A percentile compares a stretch with the other conserved stretches of the same genome.
Conservation (phyloP, 2,797 vertebrate species). For the Lycodopsis pacificus region DNA sequence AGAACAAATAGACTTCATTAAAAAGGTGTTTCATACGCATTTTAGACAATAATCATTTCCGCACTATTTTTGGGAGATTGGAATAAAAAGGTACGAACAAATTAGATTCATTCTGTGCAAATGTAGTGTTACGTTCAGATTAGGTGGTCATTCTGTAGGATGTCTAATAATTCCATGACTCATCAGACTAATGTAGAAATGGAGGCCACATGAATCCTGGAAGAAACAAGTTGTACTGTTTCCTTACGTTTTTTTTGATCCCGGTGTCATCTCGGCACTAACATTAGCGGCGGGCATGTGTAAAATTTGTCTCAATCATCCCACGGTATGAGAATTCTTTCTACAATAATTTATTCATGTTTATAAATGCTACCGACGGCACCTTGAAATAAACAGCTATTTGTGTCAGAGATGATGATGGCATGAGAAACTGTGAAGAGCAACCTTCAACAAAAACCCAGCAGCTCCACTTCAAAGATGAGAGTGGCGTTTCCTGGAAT, state of each 20-base stretch:
- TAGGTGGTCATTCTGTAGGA: neutral
- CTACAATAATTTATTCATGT: constrained; percentile 25
- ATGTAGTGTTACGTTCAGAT: neutral
- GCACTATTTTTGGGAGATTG: constrained; percentile 5
- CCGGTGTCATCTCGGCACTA: constrained; percentile 6
- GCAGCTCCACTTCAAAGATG: constrained; percentile 92
- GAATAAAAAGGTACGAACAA: neutral
- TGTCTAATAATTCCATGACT: neutral
- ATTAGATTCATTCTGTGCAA: neutral
- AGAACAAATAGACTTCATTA: constrained; percentile 23
- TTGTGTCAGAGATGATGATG: constrained; percentile 48
- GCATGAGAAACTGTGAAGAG: constrained; percentile 28
- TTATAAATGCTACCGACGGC: constrained; percentile 46
- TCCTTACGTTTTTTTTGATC: neutral
- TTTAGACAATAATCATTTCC: constrained; percentile 16
- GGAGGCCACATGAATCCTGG: constrained; percentile 1
- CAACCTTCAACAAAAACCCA: constrained; percentile 47
- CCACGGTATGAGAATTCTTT: constrained; percentile 10
- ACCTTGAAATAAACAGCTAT: constrained; percentile 47
- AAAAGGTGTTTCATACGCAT: constrained; percentile 36
- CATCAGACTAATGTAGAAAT: constrained; percentile 17
- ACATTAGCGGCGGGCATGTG: neutral
- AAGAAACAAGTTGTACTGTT: neutral
- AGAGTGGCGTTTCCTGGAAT: constrained; percentile 90
- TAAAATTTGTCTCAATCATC: constrained; percentile 19